phyloP scores from a whole-genome alignment of 2,888 invertebrate genomes.

The Drosophila aldrichi region DNA sequence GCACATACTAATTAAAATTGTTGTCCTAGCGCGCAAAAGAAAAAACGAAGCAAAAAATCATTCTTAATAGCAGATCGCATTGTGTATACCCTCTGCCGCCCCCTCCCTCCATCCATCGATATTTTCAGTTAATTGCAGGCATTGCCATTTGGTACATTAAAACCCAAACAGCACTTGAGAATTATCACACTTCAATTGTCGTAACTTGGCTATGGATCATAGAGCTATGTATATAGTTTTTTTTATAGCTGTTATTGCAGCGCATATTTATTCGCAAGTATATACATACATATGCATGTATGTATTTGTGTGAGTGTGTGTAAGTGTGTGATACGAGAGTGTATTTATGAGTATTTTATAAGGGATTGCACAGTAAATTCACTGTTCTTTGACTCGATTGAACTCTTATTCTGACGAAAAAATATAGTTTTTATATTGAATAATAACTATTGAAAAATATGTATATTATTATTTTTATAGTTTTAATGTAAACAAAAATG shows the following conservation, averaged over 20 bases:
- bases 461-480: too few species aligned
- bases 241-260: constrained; percentile 10
- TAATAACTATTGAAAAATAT: too few species aligned
- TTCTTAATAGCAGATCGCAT: constrained; percentile 9
- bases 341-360: neutral
- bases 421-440: too few species aligned
- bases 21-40: constrained; percentile 42
- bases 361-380: neutral
- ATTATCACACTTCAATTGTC: constrained; percentile 46
- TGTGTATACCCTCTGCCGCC: neutral
- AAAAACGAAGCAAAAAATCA: constrained; percentile 23
- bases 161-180: constrained; percentile 41
- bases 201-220: constrained; percentile 50
- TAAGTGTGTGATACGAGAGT: neutral
- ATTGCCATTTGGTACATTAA: constrained; percentile 56
- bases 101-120: constrained; percentile 5
- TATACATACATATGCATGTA: neutral
- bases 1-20: constrained; percentile 74
- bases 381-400: neutral
- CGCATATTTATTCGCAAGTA: neutral
- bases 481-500: too few species aligned
- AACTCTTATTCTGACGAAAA: too few species aligned
- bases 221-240: constrained; percentile 28
- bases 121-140: constrained; percentile 62
- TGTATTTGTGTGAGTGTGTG: neutral